These are phyloP conservation scores for Equus quagga DNA, from an alignment of 2,113 vertebrate genomes.

Conservation along the genomic window DNA sequence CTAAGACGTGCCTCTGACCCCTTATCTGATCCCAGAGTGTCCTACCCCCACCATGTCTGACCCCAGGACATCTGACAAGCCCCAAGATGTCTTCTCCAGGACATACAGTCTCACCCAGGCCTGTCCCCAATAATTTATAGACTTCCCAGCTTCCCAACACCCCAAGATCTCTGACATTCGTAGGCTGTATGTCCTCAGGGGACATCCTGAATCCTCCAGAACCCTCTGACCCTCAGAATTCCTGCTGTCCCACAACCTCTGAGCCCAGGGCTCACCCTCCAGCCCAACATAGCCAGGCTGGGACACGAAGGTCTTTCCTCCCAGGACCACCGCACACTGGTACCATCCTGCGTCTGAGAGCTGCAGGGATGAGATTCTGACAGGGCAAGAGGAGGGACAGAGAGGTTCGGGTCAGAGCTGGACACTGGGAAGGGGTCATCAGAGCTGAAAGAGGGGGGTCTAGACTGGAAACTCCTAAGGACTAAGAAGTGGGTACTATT, in stretches of 20 bases:
- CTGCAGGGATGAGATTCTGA: conserved; percentile 87
- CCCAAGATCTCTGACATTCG: background rate
- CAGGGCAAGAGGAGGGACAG: background rate
- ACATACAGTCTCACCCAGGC: background rate
- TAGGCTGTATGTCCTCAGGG: background rate
- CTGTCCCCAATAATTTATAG: background rate
- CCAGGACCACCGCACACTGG: conserved; percentile 85
- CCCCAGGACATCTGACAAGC: background rate
- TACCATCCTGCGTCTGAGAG: conserved; percentile 90
- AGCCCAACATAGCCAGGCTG: conserved; percentile 89
- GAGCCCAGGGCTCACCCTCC: conserved; percentile 87
- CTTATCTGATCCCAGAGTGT: background rate
- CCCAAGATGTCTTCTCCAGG: background rate
- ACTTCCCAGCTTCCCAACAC: background rate
- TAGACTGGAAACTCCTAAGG: background rate
- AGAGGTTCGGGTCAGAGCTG: background rate
- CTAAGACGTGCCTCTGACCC: background rate
- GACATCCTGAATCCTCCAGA: background rate
- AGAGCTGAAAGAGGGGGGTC: background rate
- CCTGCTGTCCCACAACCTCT: background rate
- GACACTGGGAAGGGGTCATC: background rate
- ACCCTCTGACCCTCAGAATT: too few species aligned
- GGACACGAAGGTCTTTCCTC: conserved; percentile 83
- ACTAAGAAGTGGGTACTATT: conserved; percentile 6
- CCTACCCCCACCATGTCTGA: background rate